Conservation (phyloP, 2,113 vertebrate genomes). For the Equus quagga region DNA sequence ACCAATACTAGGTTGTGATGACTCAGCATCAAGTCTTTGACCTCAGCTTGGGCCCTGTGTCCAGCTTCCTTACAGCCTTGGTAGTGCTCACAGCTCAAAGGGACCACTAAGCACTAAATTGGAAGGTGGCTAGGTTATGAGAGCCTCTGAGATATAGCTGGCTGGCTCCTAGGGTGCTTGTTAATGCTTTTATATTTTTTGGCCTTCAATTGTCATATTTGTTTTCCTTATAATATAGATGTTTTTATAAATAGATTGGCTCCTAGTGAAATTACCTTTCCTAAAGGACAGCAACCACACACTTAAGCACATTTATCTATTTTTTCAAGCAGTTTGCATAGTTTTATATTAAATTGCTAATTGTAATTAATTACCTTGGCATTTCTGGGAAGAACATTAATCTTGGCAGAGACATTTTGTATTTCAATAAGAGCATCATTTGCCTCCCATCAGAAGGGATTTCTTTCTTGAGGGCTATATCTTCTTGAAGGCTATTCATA, state of each 20-base stretch:
- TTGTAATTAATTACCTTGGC: conserved; percentile 82
- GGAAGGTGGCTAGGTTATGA: neutral
- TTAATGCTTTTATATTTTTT: neutral
- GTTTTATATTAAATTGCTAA: conserved; percentile 68
- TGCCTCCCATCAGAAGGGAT: conserved; percentile 41
- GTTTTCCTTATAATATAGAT: conserved; percentile 58
- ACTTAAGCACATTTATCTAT: conserved; percentile 39
- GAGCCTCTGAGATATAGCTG: neutral
- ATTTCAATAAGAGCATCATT: conserved; percentile 65
- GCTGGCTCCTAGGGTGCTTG: neutral
- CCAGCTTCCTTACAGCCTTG: neutral
- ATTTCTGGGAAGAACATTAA: conserved; percentile 74
- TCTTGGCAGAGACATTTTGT: conserved; percentile 70
- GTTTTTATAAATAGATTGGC: conserved; percentile 34
- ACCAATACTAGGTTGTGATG: neutral
- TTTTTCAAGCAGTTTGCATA: conserved; percentile 70
- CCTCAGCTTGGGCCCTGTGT: neutral
- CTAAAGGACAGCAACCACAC: conserved; percentile 36
- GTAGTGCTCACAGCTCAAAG: neutral
- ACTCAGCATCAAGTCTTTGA: neutral
- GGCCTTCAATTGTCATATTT: neutral
- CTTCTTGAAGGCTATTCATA: conserved; percentile 74
- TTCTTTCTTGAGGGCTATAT: conserved; percentile 72
- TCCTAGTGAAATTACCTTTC: conserved; percentile 41
- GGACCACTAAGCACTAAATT: neutral